phyloP scores from a whole-genome alignment of 2,797 vertebrate species.

The Sebastes steindachneri region DNA sequence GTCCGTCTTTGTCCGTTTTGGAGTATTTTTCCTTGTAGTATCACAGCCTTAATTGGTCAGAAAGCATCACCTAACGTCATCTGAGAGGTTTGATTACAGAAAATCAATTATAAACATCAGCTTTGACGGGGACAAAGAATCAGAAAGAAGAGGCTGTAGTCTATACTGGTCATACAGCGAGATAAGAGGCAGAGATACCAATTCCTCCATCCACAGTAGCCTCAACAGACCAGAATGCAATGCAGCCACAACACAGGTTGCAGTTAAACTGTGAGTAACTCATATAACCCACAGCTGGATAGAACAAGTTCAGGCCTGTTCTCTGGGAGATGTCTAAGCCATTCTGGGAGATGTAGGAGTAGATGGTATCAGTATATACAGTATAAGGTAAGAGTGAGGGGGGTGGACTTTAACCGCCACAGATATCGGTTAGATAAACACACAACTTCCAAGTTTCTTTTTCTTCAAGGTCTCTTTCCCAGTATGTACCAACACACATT shows the following conservation, averaged over 20 bases:
- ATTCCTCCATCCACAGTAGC: slow-evolving; percentile 13
- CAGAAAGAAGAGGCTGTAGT: neutral
- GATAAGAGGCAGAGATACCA: neutral
- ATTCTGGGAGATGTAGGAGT: slow-evolving; percentile 22
- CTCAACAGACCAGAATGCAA: slow-evolving; percentile 19
- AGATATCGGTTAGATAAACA: slow-evolving; percentile 35
- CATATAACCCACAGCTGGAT: slow-evolving; percentile 55
- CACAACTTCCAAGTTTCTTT: slow-evolving; percentile 3
- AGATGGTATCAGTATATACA: slow-evolving; percentile 41
- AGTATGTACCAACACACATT: neutral
- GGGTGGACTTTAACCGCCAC: neutral
- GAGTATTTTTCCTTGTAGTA: no score
- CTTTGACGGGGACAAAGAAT: neutral
- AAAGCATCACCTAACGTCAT: neutral
- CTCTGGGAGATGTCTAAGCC: slow-evolving; percentile 21
- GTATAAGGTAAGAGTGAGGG: neutral
- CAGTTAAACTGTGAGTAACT: slow-evolving; percentile 42
- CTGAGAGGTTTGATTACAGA: neutral
- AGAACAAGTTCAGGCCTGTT: slow-evolving; percentile 47
- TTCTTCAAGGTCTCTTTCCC: neutral
- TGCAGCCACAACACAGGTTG: slow-evolving; percentile 35
- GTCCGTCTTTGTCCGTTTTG: neutral
- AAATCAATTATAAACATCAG: neutral
- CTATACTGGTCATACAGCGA: neutral
- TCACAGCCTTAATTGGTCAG: neutral